Percentiles rank a stretch among this genome's conserved stretches.
These are phyloP conservation scores for Petrolisthes manimaculis DNA, from an alignment of 2,888 invertebrate genomes.

Conservation along the genomic window DNA sequence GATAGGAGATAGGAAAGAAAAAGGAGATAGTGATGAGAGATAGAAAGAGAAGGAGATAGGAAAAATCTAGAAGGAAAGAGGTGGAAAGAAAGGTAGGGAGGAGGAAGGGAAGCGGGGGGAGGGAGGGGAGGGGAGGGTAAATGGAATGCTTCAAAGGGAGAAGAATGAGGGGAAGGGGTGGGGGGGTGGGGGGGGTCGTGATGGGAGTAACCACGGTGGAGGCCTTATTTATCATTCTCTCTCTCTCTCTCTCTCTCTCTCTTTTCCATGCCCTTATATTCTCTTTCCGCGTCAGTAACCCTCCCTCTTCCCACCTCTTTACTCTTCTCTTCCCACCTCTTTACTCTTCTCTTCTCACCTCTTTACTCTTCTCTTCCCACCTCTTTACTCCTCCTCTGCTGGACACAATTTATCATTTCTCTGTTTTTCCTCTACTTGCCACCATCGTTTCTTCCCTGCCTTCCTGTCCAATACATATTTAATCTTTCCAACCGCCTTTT, in stretches of 20 bases:
- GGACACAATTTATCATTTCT: not conserved
- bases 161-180: too few species aligned
- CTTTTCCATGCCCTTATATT: not conserved
- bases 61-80: too few species aligned
- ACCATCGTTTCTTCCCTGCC: not conserved
- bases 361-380: not conserved
- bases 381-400: not conserved
- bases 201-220: too few species aligned
- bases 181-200: too few species aligned
- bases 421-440: not conserved
- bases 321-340: not conserved
- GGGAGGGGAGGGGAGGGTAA: too few species aligned
- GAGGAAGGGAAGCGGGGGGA: too few species aligned
- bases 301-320: conserved; percentile 7
- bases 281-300: not conserved
- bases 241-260: conserved; percentile 14
- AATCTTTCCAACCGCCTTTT: not conserved
- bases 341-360: not conserved
- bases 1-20: too few species aligned
- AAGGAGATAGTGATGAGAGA: too few species aligned
- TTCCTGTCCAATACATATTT: not conserved
- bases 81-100: too few species aligned
- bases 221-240: too few species aligned
- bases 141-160: too few species aligned
- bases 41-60: conserved; percentile 9